Percentiles rank a stretch among this genome's conserved stretches.
Conservation (phyloP, 2,888 invertebrate genomes). For the Monochamus alternatus region DNA sequence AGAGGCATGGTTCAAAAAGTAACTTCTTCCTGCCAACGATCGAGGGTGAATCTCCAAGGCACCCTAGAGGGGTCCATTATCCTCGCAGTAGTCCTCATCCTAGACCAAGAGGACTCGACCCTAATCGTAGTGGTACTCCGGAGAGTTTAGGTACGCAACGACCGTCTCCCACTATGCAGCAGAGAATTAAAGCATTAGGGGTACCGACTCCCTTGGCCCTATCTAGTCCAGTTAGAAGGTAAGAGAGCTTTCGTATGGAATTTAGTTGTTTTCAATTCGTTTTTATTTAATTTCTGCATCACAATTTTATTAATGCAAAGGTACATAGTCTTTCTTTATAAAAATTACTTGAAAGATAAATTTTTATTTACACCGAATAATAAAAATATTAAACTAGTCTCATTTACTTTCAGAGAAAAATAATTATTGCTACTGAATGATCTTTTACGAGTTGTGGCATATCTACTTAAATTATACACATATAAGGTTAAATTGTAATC, state of each 20-base stretch:
- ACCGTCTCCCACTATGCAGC: conserved; percentile 90
- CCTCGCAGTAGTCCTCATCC: conserved; percentile 88
- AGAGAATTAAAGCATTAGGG: conserved; percentile 90
- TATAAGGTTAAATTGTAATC: no score
- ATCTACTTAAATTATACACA: no score
- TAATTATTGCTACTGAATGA: neutral
- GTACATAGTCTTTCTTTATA: conserved; percentile 27
- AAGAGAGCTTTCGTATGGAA: conserved; percentile 61
- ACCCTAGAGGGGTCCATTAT: conserved; percentile 70
- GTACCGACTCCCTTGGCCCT: conserved; percentile 91
- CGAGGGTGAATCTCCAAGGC: conserved; percentile 72
- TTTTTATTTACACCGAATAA: conserved; percentile 4
- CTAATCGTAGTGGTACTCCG: conserved; percentile 72
- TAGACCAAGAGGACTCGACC: conserved; percentile 79
- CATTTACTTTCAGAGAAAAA: neutral
- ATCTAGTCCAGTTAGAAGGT: conserved; percentile 92
- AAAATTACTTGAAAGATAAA: conserved; percentile 9
- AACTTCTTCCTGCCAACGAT: conserved; percentile 86
- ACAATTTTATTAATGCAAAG: conserved; percentile 32
- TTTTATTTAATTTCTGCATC: conserved; percentile 25
- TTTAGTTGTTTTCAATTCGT: conserved; percentile 12
- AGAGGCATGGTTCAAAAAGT: conserved; percentile 88
- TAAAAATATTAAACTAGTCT: neutral
- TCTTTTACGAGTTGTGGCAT: no score
- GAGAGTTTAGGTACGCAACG: conserved; percentile 70